Evolutionary conservation across 2,888 invertebrate genomes (phyloP).

Genomic region (Microctonus hyperodae): DNA sequence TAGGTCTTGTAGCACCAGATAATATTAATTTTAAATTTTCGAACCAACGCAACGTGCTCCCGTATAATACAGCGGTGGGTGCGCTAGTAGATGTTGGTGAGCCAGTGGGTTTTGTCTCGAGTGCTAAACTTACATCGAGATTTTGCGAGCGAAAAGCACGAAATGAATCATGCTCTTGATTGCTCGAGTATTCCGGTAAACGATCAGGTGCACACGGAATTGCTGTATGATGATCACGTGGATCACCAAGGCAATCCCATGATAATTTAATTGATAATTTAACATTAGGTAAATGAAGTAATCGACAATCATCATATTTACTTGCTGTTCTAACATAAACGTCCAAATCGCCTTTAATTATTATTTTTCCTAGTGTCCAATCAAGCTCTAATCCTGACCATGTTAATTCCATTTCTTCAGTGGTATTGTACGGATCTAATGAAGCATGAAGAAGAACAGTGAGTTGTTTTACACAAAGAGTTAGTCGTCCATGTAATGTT

Average conservation of each 20-base stretch:
- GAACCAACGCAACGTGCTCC: conserved; percentile 94
- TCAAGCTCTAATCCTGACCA: conserved; percentile 94
- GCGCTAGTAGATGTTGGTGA: conserved; percentile 63
- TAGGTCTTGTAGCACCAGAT: conserved; percentile 93
- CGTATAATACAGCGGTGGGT: conserved; percentile 84
- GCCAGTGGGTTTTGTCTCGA: conserved; percentile 74
- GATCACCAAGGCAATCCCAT: conserved; percentile 93
- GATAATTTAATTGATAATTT: conserved; percentile 83
- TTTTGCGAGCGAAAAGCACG: conserved; percentile 91
- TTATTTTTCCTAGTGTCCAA: conserved; percentile 94
- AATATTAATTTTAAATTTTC: conserved; percentile 93
- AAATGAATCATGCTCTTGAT: conserved; percentile 95
- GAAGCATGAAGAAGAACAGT: conserved; percentile 95
- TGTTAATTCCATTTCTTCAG: conserved; percentile 97
- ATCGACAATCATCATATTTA: conserved; percentile 97
- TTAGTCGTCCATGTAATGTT: conserved; percentile 90
- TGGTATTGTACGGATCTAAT: conserved; percentile 97
- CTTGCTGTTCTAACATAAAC: conserved; percentile 97
- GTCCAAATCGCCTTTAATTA: conserved; percentile 92
- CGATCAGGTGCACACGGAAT: conserved; percentile 96
- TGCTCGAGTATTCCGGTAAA: conserved; percentile 95
- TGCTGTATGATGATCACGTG: conserved; percentile 94
- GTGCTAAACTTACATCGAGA: conserved; percentile 77
- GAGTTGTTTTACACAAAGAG: conserved; percentile 85
- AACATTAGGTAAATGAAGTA: conserved; percentile 90